Base-by-base conservation (phyloP, 2,113 vertebrate species). In the Rhizomys pruinosus region DNA sequence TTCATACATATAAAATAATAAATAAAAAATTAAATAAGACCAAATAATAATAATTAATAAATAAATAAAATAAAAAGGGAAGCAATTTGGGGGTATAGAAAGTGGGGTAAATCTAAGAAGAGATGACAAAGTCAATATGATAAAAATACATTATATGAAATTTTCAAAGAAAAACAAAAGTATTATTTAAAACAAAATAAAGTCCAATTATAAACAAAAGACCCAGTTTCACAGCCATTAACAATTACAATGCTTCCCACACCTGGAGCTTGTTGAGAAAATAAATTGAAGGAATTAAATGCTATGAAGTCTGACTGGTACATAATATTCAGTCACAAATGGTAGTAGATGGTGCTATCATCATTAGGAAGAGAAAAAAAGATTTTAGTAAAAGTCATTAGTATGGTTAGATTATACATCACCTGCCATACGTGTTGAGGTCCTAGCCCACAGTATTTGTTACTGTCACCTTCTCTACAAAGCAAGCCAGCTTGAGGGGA, bases 201-300 rank as follows among this genome's bases (percentile, higher is more conserved):
- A 52, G 47, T 52, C 6, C 47, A 52, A 52, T 52, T 52, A 52
- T 11, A 52, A 52, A 52, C 11, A 52, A 52, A 59, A 74, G 19
- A 84, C 15, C 73, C 34, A 61, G 4, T 44, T 81, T 68, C 57
- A 85, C 6, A 92, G 23, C 1, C 64, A 52, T 44, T 84, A 90
- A 52, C 39, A 59, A 55, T 39, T 78, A 39, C 57, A 91, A 44
- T 34, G 47, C 20, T 86, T 86, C 12, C 47, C 0, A 34, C 15
- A 12, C 63, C 20, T 84, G 52, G 29, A n/a, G 3, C 4, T 92
- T 77, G 1, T 86, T 94, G 64, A 92, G n/a, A 90, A 79, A 29
- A 73, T 81, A 82, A 73, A 80, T 63, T 64, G 19, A 90, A 86
- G 39, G n/a, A 82, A 80, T 89, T 91, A 76, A 59, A 76, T 79